Evolutionary conservation across 2,113 vertebrate genomes (phyloP), one percentile per base, ranked within the genome.

Genomic region (Pseudorectes ferrugineus): DNA sequence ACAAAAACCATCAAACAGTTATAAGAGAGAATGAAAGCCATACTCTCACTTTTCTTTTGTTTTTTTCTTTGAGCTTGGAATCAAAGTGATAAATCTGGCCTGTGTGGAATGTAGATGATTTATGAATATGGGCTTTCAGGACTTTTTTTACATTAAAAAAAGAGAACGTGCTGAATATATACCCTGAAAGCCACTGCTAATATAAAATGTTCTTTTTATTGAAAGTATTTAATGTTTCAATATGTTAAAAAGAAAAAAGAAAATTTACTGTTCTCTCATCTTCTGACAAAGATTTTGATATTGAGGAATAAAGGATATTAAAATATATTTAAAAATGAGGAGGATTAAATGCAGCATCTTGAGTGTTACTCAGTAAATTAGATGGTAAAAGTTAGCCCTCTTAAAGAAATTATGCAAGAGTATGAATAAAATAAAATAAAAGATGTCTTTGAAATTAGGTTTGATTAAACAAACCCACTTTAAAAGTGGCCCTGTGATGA

Each of bases 1-100:
- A 22, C 2, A n/a, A 65, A 66, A 51, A 2, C 1, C 6, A 22
- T 16, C 19, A 10, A 59, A 19, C 0, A 5, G 8, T 24, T 24
- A 23, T 33, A 80, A 73, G 25, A 67, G 10, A 11, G 8, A 91
- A 36, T 13, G 8, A 72, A 89, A 79, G 14, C 7, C 31, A 28
- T 75, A 23, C 5, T 43, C 8, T 81, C 2, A 13, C 6, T 72
- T n/a, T 26, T 22, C 26, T 24, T 54, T 48, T 40, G 17, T 85
- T 5, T 42, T 85, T 38, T 38, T 18, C 16, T 75, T 63, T 73
- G 42, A 42, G 3, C 17, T 38, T 61, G 16, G 45, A 89, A 48
- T 28, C 20, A 24, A 58, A 94, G 17, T 12, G 33, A 57, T 29
- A 49, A 26, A 81, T 46, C 11, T 77, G 2, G 19, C 73, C 21